Conservation (phyloP, 2,888 invertebrate genomes). For the Watsonalla binaria region DNA sequence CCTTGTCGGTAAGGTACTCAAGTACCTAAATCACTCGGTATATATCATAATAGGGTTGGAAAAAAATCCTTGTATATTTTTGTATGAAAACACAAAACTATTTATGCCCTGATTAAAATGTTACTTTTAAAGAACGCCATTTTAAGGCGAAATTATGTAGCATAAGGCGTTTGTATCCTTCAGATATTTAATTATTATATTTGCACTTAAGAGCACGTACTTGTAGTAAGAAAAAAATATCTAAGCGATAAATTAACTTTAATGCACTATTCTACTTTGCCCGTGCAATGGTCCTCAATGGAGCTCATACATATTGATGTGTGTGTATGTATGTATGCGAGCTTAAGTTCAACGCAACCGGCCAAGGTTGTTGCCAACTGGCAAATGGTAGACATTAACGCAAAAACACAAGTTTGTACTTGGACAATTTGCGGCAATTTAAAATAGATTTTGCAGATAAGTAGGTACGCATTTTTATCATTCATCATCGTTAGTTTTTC, state of each 20-base stretch:
- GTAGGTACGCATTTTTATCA: background rate
- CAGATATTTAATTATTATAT: too few species aligned
- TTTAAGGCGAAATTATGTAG: too few species aligned
- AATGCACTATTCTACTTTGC: slow-evolving; percentile 5
- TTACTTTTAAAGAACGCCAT: too few species aligned
- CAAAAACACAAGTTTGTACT: slow-evolving; percentile 5
- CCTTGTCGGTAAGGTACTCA: too few species aligned
- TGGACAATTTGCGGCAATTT: slow-evolving; percentile 14
- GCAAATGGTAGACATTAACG: slow-evolving; percentile 11
- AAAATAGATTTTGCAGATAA: slow-evolving; percentile 19
- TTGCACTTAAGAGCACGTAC: too few species aligned
- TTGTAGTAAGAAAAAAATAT: background rate
- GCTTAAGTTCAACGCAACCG: slow-evolving; percentile 36
- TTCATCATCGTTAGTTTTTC: background rate
- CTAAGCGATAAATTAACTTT: background rate
- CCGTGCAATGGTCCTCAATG: slow-evolving; percentile 9
- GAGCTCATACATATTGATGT: slow-evolving; percentile 31
- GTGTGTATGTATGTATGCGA: slow-evolving; percentile 18
- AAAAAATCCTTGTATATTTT: too few species aligned
- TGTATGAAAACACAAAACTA: too few species aligned
- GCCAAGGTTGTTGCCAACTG: slow-evolving; percentile 27
- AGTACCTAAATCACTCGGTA: too few species aligned
- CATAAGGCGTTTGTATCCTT: too few species aligned
- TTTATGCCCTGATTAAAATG: too few species aligned
- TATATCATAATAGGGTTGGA: too few species aligned